A percentile compares a stretch with the other conserved stretches of the same genome.
Evolutionary conservation across 2,113 vertebrate species (phyloP).

Genomic region (Epinephelus lanceolatus): DNA sequence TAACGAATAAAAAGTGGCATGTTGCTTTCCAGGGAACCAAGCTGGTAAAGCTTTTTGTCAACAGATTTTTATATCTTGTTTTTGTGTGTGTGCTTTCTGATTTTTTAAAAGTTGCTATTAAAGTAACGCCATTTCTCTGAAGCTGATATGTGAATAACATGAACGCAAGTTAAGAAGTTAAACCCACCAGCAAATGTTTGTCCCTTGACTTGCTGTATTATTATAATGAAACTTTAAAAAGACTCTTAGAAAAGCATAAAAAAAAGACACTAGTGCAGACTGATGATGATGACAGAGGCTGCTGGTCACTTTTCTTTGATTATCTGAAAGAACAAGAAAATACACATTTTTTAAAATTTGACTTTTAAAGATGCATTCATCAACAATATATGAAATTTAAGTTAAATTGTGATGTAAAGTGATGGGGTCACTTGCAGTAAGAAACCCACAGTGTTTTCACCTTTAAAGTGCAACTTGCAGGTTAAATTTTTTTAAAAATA

Average conservation of each 20-base stretch:
- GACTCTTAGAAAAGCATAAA: too few relatives aligned
- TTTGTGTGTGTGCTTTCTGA: background rate
- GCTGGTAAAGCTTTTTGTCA: background rate
- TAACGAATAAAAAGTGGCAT: too few relatives aligned
- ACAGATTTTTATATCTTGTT: background rate
- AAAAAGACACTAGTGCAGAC: too few relatives aligned
- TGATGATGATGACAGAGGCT: too few relatives aligned
- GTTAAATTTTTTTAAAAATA: too few relatives aligned
- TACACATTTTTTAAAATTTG: background rate
- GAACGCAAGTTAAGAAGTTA: background rate
- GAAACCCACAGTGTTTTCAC: background rate
- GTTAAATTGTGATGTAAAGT: background rate
- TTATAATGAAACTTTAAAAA: too few relatives aligned
- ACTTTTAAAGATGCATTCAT: background rate
- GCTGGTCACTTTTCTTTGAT: background rate
- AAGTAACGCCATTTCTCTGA: background rate
- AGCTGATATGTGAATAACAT: background rate
- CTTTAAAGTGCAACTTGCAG: background rate
- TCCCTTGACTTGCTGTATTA: too few relatives aligned
- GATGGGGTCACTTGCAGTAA: background rate
- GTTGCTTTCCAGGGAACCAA: background rate
- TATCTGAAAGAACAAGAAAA: background rate
- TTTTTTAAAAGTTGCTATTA: background rate
- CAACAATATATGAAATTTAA: background rate
- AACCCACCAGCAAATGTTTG: background rate